These are phyloP conservation scores for Steinernema hermaphroditum DNA, from an alignment of 2,888 invertebrate species.

Conservation along the genomic window DNA sequence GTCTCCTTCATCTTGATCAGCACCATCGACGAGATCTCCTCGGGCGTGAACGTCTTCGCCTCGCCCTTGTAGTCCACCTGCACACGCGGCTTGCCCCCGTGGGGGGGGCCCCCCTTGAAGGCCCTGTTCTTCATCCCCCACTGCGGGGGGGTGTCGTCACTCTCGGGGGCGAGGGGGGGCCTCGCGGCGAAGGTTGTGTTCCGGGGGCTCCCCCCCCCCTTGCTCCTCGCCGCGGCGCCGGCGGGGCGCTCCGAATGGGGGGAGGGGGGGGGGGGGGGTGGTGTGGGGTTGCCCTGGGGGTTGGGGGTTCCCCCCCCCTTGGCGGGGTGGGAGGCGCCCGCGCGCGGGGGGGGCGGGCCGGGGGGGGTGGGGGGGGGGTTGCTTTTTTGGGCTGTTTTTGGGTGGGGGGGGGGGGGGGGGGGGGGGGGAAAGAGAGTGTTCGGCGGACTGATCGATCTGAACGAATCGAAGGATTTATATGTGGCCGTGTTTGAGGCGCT, in stretches of 20 bases:
- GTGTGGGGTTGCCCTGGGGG: slow-evolving; percentile 68
- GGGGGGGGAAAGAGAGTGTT: too few relatives aligned
- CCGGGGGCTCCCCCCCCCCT: slow-evolving; percentile 70
- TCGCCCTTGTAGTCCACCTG: slow-evolving; percentile 85
- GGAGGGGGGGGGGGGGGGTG: slow-evolving; percentile 70
- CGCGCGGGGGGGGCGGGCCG: slow-evolving; percentile 67
- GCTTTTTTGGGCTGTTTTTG: slow-evolving; percentile 45
- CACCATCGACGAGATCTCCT: slow-evolving; percentile 57
- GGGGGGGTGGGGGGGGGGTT: slow-evolving; percentile 66
- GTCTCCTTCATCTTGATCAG: background rate
- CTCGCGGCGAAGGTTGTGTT: slow-evolving; percentile 69
- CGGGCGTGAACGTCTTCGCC: slow-evolving; percentile 72
- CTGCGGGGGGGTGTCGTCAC: slow-evolving; percentile 79
- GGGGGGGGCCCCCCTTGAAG: slow-evolving; percentile 66
- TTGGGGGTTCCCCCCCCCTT: too few relatives aligned
- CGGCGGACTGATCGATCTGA: too few relatives aligned
- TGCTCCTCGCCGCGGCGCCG: slow-evolving; percentile 70
- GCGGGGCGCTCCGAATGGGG: slow-evolving; percentile 69
- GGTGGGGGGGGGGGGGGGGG: too few relatives aligned
- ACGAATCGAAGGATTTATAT: too few relatives aligned
- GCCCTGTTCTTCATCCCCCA: slow-evolving; percentile 77
- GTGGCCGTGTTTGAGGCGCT: too few relatives aligned
- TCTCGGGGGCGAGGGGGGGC: slow-evolving; percentile 69
- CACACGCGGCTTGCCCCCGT: slow-evolving; percentile 69
- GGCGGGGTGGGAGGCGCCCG: slow-evolving; percentile 10